Base-by-base conservation (phyloP, 2,888 invertebrate genomes). In the Cephalotes varians region DNA sequence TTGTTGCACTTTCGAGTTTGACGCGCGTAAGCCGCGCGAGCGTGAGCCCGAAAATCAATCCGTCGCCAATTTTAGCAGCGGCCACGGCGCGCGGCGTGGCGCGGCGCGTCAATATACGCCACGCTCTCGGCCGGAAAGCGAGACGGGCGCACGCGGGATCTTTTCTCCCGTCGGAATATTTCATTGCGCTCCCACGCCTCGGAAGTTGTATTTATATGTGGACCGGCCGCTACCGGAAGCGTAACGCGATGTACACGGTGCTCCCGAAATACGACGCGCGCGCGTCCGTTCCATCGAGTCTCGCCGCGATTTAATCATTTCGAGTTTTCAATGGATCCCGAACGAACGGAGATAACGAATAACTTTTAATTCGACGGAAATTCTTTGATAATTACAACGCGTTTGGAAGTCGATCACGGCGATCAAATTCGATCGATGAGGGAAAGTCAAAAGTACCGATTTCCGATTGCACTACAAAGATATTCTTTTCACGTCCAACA, bases 41-140 rank as follows among this genome's bases (percentile, higher is more conserved):
- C 51, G 60, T 67, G 82, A 82, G 58, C 60, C 51, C 60, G 81
- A 82, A 71, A 82, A 82, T 71, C 81, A 82, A 49, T 71, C 54
- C 60, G 60, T 60, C 47, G 82, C 82, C 82, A 82, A 82, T 82
- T 81, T 82, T 82, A 82, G 81, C 62, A 62, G 73, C 73, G 34
- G 54, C 34, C n/a, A 58, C 34, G 5, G 60, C 40, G 72, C 28
- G 21, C 15, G 47, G 49, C 51, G 60, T 21, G 18, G 60, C 40
- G 73, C 15, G 15, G 28, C 67, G 67, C 77, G 77, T 77, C 77
- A 56, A 77, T 69, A 77, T 81, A 51, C 49, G 54, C 60, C 60
- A n/a, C 37, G 58, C 34, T 80, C 28, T 44, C 62, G 49, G 44
- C 34, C 77, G 77, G 77, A 77, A 77, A 69, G 77, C 51, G 54